Base-by-base conservation (phyloP, 2,797 vertebrate species). In the Schizopygopsis malacanthus region DNA sequence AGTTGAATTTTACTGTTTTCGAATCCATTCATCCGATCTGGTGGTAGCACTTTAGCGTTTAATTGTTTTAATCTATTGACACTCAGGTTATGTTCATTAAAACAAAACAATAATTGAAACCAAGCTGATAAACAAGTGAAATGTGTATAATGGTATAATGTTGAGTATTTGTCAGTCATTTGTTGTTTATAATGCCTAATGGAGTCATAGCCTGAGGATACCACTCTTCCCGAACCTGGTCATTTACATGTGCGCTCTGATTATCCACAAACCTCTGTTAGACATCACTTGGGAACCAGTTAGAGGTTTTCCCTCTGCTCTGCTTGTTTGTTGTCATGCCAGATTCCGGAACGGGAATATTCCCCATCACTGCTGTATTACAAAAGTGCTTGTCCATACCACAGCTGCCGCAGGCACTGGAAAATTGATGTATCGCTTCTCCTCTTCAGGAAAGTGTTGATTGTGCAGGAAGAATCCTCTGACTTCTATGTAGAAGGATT, bases 241-340 rank as follows among this genome's bases (percentile, higher is more conserved):
- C 4, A 81, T 81, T 81, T 81, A 18, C 20, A 81, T 70, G 18
- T 39, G 45, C 12, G 12, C 45, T 81, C 45, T 81, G 61, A 69
- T 81, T 67, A 37, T 47, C 56, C 54, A 33, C 11, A 75, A 47
- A 39, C 41, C 28, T 75, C 70, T 2, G 0, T 59, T 83, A 73
- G 25, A 22, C 39, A 25, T 73, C 56, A 39, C 25, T 75, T 61
- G 70, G 54, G 33, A 45, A 50, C 4, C 28, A 45, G 70, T 61
- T 18, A 45, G 69, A 83, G 41, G 56, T 33, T 20, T 59, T 82
- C 33, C 37, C 22, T 56, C 22, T 81, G n/a, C 39, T 81, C 67
- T 43, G 80, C 50, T 41, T 39, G 81, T 39, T 50, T 83, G 81
- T 75, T 83, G 54, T 75, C 13, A 22, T 63, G 43, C 15, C 67